phyloP scores from a whole-genome alignment of 1,140 invertebrate species.

The Drosophila pallidifrons region DNA sequence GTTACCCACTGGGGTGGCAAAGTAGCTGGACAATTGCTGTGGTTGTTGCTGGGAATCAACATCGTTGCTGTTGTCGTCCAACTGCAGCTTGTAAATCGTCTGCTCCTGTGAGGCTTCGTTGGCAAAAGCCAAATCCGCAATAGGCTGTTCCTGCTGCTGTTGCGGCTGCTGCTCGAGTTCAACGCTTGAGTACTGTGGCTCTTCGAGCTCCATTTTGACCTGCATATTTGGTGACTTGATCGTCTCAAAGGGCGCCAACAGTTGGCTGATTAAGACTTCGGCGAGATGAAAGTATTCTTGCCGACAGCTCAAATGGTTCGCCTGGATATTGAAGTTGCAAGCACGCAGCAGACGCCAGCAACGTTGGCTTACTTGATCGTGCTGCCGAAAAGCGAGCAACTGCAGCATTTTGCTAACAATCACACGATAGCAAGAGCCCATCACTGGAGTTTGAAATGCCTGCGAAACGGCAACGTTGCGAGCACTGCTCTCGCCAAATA shows the following conservation, averaged over 20 bases:
- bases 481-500: constrained; percentile 63
- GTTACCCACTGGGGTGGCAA: constrained; percentile 65
- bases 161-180: not conserved
- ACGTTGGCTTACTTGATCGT: constrained; percentile 62
- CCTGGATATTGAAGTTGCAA: constrained; percentile 64
- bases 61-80: constrained; percentile 56
- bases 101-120: constrained; percentile 39
- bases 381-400: constrained; percentile 76
- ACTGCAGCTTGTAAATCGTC: constrained; percentile 65
- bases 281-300: constrained; percentile 78
- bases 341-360: constrained; percentile 74
- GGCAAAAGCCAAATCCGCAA: constrained; percentile 35
- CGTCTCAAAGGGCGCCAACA: constrained; percentile 76
- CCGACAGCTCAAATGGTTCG: constrained; percentile 63
- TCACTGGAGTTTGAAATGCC: constrained; percentile 68
- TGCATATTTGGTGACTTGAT: constrained; percentile 53
- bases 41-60: constrained; percentile 29
- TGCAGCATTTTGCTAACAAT: constrained; percentile 73
- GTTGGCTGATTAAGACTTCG: constrained; percentile 76
- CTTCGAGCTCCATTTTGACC: constrained; percentile 66
- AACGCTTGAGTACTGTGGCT: constrained; percentile 42
- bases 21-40: constrained; percentile 66
- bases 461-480: constrained; percentile 49
- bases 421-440: constrained; percentile 72
- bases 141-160: constrained; percentile 22